Base-by-base conservation (phyloP, 1,140 invertebrate genomes). In the Ditylenchus dipsaci region DNA sequence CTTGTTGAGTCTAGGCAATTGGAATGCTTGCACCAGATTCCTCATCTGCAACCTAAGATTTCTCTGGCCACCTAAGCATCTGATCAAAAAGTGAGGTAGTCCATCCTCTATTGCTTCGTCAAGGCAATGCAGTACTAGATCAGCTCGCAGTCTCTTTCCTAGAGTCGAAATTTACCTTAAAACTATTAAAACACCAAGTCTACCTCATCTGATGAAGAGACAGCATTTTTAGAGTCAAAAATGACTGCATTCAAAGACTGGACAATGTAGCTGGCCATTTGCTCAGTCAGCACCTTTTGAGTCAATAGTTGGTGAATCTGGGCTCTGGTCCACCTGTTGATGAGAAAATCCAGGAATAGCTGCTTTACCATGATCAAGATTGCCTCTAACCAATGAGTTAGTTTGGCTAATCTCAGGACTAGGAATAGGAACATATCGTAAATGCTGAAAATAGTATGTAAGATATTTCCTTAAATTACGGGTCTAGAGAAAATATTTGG, bases 91-190 rank as follows among this genome's bases (percentile, higher is more conserved):
- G 19, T 27, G 23, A 17, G 68, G 49, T 58, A 74, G 17, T 42
- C 43, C 19, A 56, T 59, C 58, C 53, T 58, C 43, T 13, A 71
- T 38, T 29, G 23, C 38, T 26, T 71, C 61, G 27, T 71, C 69
- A 11, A 71, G 27, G 19, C 69, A 60, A 47, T 73, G 69, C 45
- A 72, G 56, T 29, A 58, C 72, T 38, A 71, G 29, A 29, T 71
- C 69, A 49, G 69, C 67, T 38, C 69, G 69, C 26, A 71, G 45
- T 26, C 59, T 49, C 26, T 59, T 70, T 45, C 74, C 69, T 70
- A 74, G 11, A n/a, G n/a, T n/a, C n/a, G n/a, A n/a, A n/a, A n/a
- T n/a, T n/a, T n/a, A n/a, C n/a, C n/a, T n/a, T n/a, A n/a, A n/a
- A n/a, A n/a, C n/a, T n/a, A n/a, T n/a, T n/a, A n/a, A n/a, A n/a